Evolutionary conservation across 2,113 vertebrate genomes (phyloP).

Genomic region (Psilopsiagon aurifrons): DNA sequence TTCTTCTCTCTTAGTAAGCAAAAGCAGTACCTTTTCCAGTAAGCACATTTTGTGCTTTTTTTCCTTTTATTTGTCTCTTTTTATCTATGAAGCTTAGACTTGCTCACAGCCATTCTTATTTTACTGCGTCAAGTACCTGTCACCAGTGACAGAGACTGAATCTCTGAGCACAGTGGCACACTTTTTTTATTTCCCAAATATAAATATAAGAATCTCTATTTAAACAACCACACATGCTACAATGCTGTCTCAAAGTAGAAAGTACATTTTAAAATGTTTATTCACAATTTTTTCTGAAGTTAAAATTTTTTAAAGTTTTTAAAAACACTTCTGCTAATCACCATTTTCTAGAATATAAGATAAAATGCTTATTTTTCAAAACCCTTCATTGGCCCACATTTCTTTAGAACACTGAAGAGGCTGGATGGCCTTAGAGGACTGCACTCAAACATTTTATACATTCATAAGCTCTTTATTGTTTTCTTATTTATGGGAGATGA

Average conservation of each 20-base stretch:
- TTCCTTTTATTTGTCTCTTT: not conserved
- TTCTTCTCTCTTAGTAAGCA: not conserved
- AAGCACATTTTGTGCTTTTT: not conserved
- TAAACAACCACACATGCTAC: not conserved
- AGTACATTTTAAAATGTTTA: not conserved
- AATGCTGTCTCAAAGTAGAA: not conserved
- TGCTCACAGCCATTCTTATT: not conserved
- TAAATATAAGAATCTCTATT: not conserved
- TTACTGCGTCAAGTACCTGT: not conserved
- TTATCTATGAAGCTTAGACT: not conserved
- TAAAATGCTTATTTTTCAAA: slow-evolving; percentile 35
- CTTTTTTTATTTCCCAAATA: not conserved
- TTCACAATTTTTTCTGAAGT: not conserved
- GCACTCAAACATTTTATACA: slow-evolving; percentile 16
- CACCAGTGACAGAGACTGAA: not conserved
- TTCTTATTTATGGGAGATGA: slow-evolving; percentile 25
- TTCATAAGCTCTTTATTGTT: not conserved
- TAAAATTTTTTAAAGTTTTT: not conserved
- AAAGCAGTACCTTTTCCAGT: not conserved
- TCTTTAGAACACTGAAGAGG: not conserved
- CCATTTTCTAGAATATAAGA: not conserved
- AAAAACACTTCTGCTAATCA: not conserved
- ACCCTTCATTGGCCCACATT: not conserved
- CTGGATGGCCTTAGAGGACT: not conserved
- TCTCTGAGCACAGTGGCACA: not conserved